A percentile compares a stretch with the other conserved stretches of the same genome.
These are phyloP conservation scores for Chloroclysta siterata DNA, from an alignment of 2,888 invertebrate species.

Conservation along the genomic window DNA sequence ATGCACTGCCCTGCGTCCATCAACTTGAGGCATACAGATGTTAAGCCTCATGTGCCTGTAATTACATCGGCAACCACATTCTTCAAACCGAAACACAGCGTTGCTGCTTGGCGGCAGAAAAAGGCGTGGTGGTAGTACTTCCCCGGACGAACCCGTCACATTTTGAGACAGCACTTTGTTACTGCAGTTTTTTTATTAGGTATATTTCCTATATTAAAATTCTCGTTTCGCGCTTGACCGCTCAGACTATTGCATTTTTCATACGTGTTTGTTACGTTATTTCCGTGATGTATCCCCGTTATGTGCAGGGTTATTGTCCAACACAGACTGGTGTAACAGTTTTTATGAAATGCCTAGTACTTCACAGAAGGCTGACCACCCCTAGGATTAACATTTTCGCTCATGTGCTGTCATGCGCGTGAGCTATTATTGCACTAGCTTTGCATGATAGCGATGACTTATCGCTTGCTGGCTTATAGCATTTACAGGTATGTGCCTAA, in stretches of 20 bases:
- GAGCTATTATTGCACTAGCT: constrained; percentile 3
- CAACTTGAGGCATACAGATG: too few species aligned
- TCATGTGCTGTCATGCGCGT: constrained; percentile 21
- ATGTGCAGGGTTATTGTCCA: constrained; percentile 40
- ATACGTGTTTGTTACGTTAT: constrained; percentile 26
- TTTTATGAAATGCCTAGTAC: neutral
- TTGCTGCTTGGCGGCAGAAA: too few species aligned
- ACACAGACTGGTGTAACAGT: constrained; percentile 11
- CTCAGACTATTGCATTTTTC: constrained; percentile 23
- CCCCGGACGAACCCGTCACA: too few species aligned
- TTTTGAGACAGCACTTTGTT: too few species aligned
- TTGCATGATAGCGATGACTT: neutral
- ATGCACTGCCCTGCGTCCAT: too few species aligned
- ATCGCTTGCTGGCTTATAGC: too few species aligned
- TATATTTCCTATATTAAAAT: neutral
- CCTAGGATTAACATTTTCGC: constrained; percentile 39
- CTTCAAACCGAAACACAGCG: too few species aligned
- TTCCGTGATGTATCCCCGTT: constrained; percentile 42
- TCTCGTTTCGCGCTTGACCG: constrained; percentile 8
- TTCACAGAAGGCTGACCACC: constrained; percentile 40
- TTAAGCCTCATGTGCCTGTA: too few species aligned
- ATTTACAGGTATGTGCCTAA: too few species aligned
- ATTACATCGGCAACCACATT: too few species aligned
- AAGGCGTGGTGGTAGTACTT: too few species aligned
- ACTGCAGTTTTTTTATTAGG: too few species aligned